Percentiles rank a stretch among this genome's conserved stretches.
These are phyloP conservation scores for Pseudocheirus occidentalis DNA, from an alignment of 2,797 vertebrate genomes.

Conservation along the genomic window DNA sequence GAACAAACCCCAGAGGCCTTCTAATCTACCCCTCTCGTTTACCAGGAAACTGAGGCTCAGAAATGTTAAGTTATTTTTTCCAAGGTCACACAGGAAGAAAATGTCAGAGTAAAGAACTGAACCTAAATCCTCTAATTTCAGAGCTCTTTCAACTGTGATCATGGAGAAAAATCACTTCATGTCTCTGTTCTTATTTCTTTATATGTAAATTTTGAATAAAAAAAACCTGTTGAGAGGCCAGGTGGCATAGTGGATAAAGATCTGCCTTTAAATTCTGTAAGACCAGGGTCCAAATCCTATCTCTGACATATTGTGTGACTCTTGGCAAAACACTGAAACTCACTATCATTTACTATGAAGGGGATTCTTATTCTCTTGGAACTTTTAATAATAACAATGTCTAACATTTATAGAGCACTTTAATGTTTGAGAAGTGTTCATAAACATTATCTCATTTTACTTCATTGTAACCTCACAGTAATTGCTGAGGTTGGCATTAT, in stretches of 20 bases:
- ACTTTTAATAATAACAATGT: background rate
- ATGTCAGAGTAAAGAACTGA: background rate
- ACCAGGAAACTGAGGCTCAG: background rate
- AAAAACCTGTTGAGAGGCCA: background rate
- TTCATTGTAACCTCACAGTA: background rate
- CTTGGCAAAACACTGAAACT: background rate
- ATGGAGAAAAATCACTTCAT: background rate
- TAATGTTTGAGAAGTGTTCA: background rate
- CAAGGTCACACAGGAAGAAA: rapidly evolving
- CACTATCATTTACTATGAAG: background rate
- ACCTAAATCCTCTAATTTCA: background rate
- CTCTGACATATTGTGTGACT: background rate
- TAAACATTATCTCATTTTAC: background rate
- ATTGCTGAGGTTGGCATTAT: background rate
- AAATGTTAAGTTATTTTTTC: background rate
- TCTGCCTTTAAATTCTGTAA: background rate
- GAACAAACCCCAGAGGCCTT: background rate
- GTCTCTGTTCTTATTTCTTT: background rate
- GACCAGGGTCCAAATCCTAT: background rate
- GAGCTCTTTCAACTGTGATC: background rate
- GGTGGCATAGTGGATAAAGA: background rate
- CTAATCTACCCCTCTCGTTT: background rate
- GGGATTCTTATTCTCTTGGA: background rate
- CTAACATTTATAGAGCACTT: background rate
- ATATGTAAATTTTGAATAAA: background rate